These are phyloP conservation scores for Albula goreensis DNA, from an alignment of 2,113 vertebrate genomes.

Conservation along the genomic window DNA sequence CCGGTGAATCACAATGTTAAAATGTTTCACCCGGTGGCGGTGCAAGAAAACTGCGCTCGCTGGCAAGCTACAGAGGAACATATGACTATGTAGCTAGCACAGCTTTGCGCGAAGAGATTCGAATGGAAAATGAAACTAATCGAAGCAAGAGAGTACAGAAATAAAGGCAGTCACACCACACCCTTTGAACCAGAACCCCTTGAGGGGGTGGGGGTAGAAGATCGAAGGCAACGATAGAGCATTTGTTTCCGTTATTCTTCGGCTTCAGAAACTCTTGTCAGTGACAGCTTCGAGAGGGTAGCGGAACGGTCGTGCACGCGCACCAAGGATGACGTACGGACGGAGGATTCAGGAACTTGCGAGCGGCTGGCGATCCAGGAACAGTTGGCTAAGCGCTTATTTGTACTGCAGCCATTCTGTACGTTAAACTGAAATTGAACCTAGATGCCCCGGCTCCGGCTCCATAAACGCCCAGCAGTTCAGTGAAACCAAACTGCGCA, in stretches of 20 bases:
- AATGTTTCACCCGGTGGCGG: not conserved
- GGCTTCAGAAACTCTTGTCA: not conserved
- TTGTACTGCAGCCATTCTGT: no score
- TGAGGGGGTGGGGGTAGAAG: not conserved
- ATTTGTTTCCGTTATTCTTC: not conserved
- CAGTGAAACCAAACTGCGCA: not conserved
- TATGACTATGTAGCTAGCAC: not conserved
- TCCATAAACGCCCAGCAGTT: not conserved
- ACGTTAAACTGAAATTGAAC: not conserved
- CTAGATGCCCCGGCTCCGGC: not conserved
- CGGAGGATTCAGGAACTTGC: not conserved
- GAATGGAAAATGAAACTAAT: not conserved
- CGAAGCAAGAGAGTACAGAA: not conserved
- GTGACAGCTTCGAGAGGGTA: not conserved
- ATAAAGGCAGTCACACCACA: not conserved
- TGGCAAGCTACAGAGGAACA: not conserved
- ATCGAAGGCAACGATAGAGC: not conserved
- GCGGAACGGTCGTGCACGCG: constrained; percentile 2
- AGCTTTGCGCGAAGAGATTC: not conserved
- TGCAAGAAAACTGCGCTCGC: not conserved
- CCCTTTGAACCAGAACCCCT: not conserved
- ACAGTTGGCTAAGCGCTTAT: not conserved
- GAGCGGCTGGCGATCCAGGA: not conserved
- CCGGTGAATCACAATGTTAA: not conserved
- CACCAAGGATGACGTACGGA: constrained; percentile 10